Percentiles rank a stretch among this genome's conserved stretches.
Conservation (phyloP, 2,888 invertebrate genomes). For the Orthosia cruda region DNA sequence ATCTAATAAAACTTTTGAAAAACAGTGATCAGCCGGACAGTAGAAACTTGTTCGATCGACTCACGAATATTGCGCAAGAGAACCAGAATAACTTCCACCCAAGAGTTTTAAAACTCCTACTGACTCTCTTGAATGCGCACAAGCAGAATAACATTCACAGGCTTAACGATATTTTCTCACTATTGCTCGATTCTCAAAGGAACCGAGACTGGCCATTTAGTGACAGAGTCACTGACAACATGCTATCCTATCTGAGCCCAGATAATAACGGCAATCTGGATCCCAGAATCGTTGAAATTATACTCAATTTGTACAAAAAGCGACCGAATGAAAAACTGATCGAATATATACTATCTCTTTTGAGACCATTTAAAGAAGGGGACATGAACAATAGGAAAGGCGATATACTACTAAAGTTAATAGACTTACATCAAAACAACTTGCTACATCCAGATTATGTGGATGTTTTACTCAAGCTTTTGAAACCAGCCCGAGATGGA, state of each 20-base stretch:
- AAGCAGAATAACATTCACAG: slow-evolving; percentile 28
- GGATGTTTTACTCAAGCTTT: slow-evolving; percentile 38
- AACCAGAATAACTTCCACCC: slow-evolving; percentile 44
- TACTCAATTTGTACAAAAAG: slow-evolving; percentile 28
- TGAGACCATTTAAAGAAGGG: slow-evolving; percentile 40
- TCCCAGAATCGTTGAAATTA: slow-evolving; percentile 42
- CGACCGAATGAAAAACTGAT: slow-evolving; percentile 24
- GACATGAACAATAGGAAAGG: slow-evolving; percentile 3
- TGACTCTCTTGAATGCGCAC: slow-evolving; percentile 25
- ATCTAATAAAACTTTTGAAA: slow-evolving; percentile 25
- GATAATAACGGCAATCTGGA: slow-evolving; percentile 47
- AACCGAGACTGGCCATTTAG: slow-evolving; percentile 41
- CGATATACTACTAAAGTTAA: slow-evolving; percentile 36
- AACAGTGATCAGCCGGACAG: slow-evolving; percentile 9
- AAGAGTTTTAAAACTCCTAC: slow-evolving; percentile 14
- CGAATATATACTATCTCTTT: slow-evolving; percentile 50
- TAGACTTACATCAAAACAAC: slow-evolving; percentile 32
- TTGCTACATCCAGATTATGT: slow-evolving; percentile 38
- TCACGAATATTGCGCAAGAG: slow-evolving; percentile 21
- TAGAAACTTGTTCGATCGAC: slow-evolving; percentile 21
- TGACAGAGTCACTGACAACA: slow-evolving; percentile 27
- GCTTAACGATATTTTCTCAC: slow-evolving; percentile 39
- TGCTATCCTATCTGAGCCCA: slow-evolving; percentile 38
- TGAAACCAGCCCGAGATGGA: slow-evolving; percentile 35
- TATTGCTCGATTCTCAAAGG: slow-evolving; percentile 34